phyloP scores from a whole-genome alignment of 2,113 vertebrate genomes.

The Poecile atricapillus region DNA sequence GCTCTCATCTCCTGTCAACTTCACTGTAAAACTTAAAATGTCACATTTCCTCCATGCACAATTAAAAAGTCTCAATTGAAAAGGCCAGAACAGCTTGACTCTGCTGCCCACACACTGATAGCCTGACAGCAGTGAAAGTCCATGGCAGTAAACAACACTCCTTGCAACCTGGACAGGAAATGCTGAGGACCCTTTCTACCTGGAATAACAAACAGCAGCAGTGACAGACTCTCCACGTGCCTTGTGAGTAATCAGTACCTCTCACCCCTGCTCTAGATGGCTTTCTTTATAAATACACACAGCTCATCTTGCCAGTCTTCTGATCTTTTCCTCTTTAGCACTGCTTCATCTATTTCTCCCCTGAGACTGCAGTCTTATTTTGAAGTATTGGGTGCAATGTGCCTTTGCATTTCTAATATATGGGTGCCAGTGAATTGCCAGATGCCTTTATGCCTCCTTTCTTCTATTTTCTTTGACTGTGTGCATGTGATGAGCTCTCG shows the following conservation, averaged over 20 bases:
- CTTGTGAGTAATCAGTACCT: not conserved
- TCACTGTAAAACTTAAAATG: conserved; percentile 16
- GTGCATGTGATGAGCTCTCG: fast-evolving
- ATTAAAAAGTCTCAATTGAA: conserved; percentile 47
- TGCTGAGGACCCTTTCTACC: fast-evolving
- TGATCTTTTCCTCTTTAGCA: not conserved
- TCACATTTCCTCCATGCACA: conserved; percentile 21
- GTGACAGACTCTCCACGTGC: not conserved
- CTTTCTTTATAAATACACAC: not conserved
- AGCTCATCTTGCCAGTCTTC: not conserved
- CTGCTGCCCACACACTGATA: not conserved
- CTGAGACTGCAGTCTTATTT: not conserved
- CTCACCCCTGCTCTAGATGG: not conserved
- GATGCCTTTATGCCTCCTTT: not conserved
- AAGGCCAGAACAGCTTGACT: conserved; percentile 57
- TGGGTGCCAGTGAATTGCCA: too few species aligned
- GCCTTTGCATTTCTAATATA: not conserved
- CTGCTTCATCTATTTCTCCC: not conserved
- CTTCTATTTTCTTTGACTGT: fast-evolving
- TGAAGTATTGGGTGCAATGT: not conserved
- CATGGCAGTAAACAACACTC: not conserved
- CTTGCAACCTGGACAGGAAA: not conserved
- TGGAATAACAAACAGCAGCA: not conserved
- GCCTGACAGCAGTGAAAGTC: not conserved
- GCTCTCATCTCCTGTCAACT: conserved; percentile 29